Percentiles rank a stretch among this genome's conserved stretches.
These are phyloP conservation scores for Calycopis cecrops DNA, from an alignment of 1,140 invertebrate species.

Conservation along the genomic window DNA sequence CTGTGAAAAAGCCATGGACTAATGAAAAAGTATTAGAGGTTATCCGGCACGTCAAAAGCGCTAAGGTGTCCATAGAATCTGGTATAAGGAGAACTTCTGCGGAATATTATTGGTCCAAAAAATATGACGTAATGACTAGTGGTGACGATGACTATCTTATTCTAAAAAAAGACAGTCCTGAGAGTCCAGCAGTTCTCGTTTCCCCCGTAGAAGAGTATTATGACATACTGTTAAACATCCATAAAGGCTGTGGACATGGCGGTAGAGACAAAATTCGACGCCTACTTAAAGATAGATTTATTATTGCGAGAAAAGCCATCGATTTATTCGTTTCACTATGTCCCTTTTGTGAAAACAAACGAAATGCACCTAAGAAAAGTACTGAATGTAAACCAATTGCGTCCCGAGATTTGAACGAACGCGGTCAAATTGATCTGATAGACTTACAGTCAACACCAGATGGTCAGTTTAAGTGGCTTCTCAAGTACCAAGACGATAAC, in stretches of 20 bases:
- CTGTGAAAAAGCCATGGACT: too few species aligned
- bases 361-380: slow-evolving; percentile 29
- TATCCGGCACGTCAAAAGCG: too few species aligned
- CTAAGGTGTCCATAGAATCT: too few species aligned
- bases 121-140: too few species aligned
- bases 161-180: not conserved
- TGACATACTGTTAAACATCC: not conserved
- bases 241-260: not conserved
- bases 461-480: slow-evolving; percentile 31
- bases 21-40: too few species aligned
- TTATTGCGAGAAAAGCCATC: not conserved
- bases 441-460: slow-evolving; percentile 54
- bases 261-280: not conserved
- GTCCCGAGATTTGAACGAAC: slow-evolving; percentile 43
- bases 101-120: too few species aligned
- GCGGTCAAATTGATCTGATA: slow-evolving; percentile 40
- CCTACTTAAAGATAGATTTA: not conserved
- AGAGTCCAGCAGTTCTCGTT: not conserved
- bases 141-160: not conserved
- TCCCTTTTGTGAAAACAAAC: not conserved
- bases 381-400: slow-evolving; percentile 45
- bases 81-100: too few species aligned
- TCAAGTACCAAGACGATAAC: slow-evolving; percentile 19
- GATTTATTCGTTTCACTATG: not conserved
- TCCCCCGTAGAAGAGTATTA: not conserved